Conservation (phyloP, 2,113 vertebrate genomes). For the Trematocara macrostoma region DNA sequence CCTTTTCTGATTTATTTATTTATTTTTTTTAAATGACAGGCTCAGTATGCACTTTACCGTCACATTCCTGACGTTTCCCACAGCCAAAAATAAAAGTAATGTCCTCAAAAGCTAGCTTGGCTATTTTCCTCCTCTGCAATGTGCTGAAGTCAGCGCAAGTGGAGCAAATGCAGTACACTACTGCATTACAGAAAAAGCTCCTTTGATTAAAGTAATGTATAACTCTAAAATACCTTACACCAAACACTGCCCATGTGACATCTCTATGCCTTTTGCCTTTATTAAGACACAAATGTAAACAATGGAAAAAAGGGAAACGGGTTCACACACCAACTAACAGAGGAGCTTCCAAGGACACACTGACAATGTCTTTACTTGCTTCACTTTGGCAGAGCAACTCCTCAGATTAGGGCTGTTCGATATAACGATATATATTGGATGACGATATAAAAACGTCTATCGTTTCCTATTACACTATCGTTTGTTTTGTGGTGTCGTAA, state of each 20-base stretch:
- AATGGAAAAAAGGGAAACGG: not conserved
- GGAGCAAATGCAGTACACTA: fast-evolving
- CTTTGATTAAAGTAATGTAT: not conserved
- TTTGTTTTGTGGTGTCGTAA: not conserved
- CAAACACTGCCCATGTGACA: not conserved
- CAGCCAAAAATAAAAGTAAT: not conserved
- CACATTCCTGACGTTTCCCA: not conserved
- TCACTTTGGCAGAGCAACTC: not conserved
- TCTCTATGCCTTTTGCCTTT: not conserved
- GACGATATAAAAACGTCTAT: not conserved
- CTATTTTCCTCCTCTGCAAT: not conserved
- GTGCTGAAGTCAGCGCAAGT: not conserved
- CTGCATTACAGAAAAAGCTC: not conserved
- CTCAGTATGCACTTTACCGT: not conserved
- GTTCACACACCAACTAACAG: not conserved
- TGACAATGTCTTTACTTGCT: not conserved
- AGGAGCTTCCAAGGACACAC: not conserved
- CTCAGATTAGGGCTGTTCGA: not conserved
- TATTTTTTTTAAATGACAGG: fast-evolving
- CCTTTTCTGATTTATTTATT: not conserved
- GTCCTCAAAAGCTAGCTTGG: not conserved
- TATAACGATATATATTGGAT: not conserved
- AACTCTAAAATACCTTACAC: not conserved
- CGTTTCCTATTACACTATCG: fast-evolving
- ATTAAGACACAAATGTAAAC: not conserved